Base-by-base conservation (phyloP, 1,140 invertebrate genomes). In the Drosophila tani region DNA sequence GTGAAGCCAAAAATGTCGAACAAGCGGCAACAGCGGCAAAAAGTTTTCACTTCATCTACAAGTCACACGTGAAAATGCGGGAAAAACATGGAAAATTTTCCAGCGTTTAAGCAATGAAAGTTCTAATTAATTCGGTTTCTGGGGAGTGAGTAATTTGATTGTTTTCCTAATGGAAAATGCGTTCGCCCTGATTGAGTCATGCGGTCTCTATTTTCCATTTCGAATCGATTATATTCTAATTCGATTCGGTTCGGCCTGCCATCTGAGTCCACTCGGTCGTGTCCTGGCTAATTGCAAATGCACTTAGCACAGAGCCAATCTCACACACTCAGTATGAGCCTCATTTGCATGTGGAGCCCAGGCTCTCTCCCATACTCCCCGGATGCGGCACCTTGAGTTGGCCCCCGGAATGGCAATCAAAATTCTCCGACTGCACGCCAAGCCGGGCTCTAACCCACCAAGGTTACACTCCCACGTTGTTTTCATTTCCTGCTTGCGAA, bases 221-320 rank as follows among this genome's bases (percentile, higher is more conserved):
- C 35, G 27, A 35, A 58, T 59, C 53, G 24, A 73, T 51, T 73
- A 19, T 38, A 41, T 41, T 51, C 38, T 71, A 40, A 50, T 70
- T 51, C 21, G 46, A 73, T 71, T 43, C 35, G n/a, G 14, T 46
- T 56, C 9, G 19, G 35, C 14, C 53, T 43, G 69, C 53, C 43
- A 43, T 38, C n/a, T 19, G 41, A 49, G 43, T 35, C 17, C 17
- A 19, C 12, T 70, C 27, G 51, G 5, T 3, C 15, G 51, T 43
- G 24, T 43, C 35, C 35, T 75, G 43, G 71, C 70, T 75, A 65
- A 75, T 75, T 75, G 71, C 70, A 75, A 65, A 75, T 75, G 71
- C 71, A 66, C 60, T 75, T 75, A 75, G 71, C 45, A 43, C 35
- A 24, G 43, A 41, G 15, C 41, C 70, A 50, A 17, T 40, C 19